Evolutionary conservation across 2,888 invertebrate genomes (phyloP).

Genomic region (Villa cingulata): DNA sequence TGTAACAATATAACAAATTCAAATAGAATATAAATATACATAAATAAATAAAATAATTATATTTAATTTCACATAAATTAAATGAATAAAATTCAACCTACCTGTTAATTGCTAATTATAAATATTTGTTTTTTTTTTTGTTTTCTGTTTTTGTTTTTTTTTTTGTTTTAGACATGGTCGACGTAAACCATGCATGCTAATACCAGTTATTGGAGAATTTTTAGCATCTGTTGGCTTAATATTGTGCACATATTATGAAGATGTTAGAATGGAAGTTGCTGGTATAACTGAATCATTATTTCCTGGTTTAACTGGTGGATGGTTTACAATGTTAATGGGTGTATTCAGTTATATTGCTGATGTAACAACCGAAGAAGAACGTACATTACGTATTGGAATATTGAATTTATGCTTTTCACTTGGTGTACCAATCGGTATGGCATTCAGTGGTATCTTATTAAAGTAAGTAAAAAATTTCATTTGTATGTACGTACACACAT

Average conservation of each 20-base stretch:
- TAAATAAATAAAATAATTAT: background rate
- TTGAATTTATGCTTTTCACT: slow-evolving; percentile 80
- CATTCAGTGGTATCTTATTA: slow-evolving; percentile 66
- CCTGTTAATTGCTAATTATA: too few relatives aligned
- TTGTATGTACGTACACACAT: too few relatives aligned
- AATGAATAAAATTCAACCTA: background rate
- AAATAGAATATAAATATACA: background rate
- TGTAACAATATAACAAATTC: slow-evolving; percentile 13
- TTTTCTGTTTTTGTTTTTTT: background rate
- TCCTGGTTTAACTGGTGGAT: slow-evolving; percentile 66
- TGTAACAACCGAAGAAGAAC: slow-evolving; percentile 66
- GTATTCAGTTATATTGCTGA: slow-evolving; percentile 82
- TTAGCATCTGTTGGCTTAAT: slow-evolving; percentile 64
- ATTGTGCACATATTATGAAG: slow-evolving; percentile 64
- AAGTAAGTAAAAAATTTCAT: slow-evolving; percentile 33
- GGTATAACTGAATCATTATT: slow-evolving; percentile 69
- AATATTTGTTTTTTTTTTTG: too few relatives aligned
- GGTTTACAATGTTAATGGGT: slow-evolving; percentile 85
- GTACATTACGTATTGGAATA: slow-evolving; percentile 74
- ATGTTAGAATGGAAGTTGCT: slow-evolving; percentile 66
- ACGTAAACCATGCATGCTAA: slow-evolving; percentile 58
- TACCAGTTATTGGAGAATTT: slow-evolving; percentile 70
- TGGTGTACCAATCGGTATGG: slow-evolving; percentile 80
- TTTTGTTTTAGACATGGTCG: slow-evolving; percentile 25
- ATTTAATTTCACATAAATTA: too few relatives aligned